Conservation (phyloP, 1,140 invertebrate genomes). For the Vollenhovia emeryi region DNA sequence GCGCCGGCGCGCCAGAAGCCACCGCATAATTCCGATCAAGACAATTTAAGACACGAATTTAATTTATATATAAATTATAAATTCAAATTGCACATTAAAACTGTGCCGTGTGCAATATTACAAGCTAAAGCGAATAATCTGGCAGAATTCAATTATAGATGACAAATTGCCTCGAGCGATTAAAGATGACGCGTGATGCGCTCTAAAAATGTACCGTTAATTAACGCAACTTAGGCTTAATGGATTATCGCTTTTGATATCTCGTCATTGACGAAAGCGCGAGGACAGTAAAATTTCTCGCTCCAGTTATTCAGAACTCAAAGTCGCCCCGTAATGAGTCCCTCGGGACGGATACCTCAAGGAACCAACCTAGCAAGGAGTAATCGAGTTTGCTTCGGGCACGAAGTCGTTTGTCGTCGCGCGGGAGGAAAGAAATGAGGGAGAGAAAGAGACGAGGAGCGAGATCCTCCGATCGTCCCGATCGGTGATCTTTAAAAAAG, state of each 20-base stretch:
- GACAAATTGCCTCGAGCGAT: conserved; percentile 17
- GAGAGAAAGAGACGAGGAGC: not conserved
- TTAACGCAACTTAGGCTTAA: conserved; percentile 23
- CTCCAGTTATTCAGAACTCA: conserved; percentile 28
- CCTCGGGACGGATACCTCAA: conserved; percentile 46
- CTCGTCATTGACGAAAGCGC: conserved; percentile 30
- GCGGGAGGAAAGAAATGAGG: conserved; percentile 26
- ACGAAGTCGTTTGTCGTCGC: conserved; percentile 65
- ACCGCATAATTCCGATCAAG: conserved; percentile 4
- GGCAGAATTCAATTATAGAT: conserved; percentile 22
- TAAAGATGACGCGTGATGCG: not conserved
- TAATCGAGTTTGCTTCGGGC: conserved; percentile 66
- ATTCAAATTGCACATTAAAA: conserved; percentile 44
- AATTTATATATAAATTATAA: too few relatives aligned
- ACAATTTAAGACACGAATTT: conserved; percentile 13
- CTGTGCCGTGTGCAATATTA: not conserved
- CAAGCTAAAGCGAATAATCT: conserved; percentile 7
- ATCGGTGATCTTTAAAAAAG: conserved; percentile 51
- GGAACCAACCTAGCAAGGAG: conserved; percentile 57
- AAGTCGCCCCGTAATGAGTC: conserved; percentile 62
- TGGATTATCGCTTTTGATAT: conserved; percentile 29
- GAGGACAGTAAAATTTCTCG: conserved; percentile 47
- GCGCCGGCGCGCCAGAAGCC: not conserved
- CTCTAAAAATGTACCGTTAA: not conserved
- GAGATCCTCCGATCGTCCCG: conserved; percentile 27